These are phyloP conservation scores for Euura saliciscinereae DNA, from an alignment of 1,140 invertebrate species.

Conservation along the genomic window DNA sequence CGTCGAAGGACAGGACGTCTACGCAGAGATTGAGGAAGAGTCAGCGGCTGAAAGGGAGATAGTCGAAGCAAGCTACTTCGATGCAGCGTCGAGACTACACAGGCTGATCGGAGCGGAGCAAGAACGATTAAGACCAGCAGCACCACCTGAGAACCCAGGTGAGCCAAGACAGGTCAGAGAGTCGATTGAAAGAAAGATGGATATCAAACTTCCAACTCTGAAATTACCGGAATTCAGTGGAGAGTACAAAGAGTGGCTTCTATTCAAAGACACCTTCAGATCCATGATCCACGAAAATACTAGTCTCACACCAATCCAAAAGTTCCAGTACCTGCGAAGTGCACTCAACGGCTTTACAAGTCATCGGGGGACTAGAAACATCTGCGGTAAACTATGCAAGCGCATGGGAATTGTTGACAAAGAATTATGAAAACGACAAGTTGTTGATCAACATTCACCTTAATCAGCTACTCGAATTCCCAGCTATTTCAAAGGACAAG, in stretches of 20 bases:
- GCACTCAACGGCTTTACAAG: conserved; percentile 27
- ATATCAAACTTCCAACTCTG: conserved; percentile 29
- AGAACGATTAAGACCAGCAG: too few species aligned
- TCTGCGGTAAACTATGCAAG: conserved; percentile 31
- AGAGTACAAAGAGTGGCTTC: conserved; percentile 29
- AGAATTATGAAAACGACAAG: conserved; percentile 28
- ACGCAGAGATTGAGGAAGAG: too few species aligned
- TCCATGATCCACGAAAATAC: conserved; percentile 32
- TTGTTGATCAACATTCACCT: conserved; percentile 31
- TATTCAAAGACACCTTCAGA: conserved; percentile 31
- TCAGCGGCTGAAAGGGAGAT: too few species aligned
- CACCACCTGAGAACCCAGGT: too few species aligned
- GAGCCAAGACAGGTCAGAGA: too few species aligned
- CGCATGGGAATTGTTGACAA: conserved; percentile 29
- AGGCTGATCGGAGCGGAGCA: too few species aligned
- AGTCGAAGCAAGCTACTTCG: too few species aligned
- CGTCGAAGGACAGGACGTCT: too few species aligned
- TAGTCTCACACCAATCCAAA: conserved; percentile 24
- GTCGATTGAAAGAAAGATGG: too few species aligned
- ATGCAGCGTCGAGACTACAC: too few species aligned
- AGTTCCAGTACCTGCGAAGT: conserved; percentile 33
- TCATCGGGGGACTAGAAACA: too few species aligned
- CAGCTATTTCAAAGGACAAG: conserved; percentile 22
- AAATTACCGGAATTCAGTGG: conserved; percentile 30
- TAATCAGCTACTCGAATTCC: conserved; percentile 25